Percentiles rank a stretch among this genome's conserved stretches.
phyloP scores from a whole-genome alignment of 2,888 invertebrate species.

The Bellardia pandia region DNA sequence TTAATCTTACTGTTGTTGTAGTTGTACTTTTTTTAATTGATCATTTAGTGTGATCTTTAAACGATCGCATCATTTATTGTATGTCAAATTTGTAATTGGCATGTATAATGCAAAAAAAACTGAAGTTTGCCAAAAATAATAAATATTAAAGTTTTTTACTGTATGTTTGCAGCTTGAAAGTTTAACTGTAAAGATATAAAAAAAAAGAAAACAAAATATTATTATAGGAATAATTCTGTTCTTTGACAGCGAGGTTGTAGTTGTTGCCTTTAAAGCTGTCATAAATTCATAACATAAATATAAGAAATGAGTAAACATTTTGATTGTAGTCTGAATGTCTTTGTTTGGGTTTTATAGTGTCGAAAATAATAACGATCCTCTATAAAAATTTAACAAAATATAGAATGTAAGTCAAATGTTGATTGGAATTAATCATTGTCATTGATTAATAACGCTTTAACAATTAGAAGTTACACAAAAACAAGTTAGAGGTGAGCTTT shows the following conservation, averaged over 20 bases:
- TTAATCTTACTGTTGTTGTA: slow-evolving; percentile 3
- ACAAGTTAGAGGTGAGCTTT: too few species aligned
- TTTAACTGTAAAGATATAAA: slow-evolving; percentile 56
- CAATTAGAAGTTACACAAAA: neutral
- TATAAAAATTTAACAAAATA: slow-evolving; percentile 1
- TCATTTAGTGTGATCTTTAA: slow-evolving; percentile 63
- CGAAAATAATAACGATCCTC: neutral
- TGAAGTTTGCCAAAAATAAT: slow-evolving; percentile 42
- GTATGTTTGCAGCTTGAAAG: neutral
- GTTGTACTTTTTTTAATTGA: slow-evolving; percentile 51
- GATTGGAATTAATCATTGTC: slow-evolving; percentile 38
- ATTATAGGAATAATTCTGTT: slow-evolving; percentile 16
- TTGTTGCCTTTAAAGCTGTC: slow-evolving; percentile 43
- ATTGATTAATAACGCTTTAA: neutral
- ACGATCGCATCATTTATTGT: slow-evolving; percentile 61
- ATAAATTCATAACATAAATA: slow-evolving; percentile 22
- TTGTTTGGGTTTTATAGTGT: slow-evolving; percentile 11
- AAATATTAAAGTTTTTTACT: neutral
- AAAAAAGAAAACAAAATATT: slow-evolving; percentile 20
- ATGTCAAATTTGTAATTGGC: slow-evolving; percentile 68
- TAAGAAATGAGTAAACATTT: slow-evolving; percentile 25
- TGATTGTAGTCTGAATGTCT: neutral
- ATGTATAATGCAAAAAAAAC: neutral
- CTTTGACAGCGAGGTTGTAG: slow-evolving; percentile 34
- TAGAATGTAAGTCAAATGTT: slow-evolving; percentile 25